phyloP scores from a whole-genome alignment of 2,113 vertebrate genomes.

The Desmodus rotundus region DNA sequence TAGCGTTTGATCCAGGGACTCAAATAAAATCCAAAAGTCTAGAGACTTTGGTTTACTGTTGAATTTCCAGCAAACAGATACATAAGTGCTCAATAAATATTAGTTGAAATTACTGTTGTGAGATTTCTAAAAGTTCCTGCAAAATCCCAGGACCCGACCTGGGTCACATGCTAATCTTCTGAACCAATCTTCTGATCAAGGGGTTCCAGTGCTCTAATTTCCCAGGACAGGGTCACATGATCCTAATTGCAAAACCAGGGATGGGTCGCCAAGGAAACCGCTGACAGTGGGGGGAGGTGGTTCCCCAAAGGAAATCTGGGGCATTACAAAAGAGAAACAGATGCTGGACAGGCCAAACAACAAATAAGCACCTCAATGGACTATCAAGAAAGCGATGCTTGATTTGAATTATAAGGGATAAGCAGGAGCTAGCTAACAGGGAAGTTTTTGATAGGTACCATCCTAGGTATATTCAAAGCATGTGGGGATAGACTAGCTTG shows the following conservation, averaged over 20 bases:
- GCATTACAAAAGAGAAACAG: not conserved
- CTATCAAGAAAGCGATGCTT: not conserved
- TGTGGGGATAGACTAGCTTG: not conserved
- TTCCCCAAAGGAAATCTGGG: not conserved
- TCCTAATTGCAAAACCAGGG: not conserved
- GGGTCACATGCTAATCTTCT: not conserved
- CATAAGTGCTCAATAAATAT: not conserved
- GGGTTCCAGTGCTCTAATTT: not conserved
- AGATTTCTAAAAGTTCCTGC: not conserved
- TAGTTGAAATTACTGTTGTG: not conserved
- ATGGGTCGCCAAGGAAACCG: not conserved
- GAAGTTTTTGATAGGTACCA: not conserved
- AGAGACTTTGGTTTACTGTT: not conserved
- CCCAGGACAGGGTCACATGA: not conserved
- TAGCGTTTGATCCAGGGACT: not conserved
- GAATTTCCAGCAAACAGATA: not conserved
- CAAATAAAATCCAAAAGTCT: not conserved
- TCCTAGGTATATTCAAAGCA: conserved; percentile 10
- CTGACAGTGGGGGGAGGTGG: not conserved
- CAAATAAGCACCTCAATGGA: not conserved
- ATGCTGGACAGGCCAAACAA: not conserved
- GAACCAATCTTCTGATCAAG: not conserved
- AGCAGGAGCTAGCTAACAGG: not conserved
- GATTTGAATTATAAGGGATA: not conserved
- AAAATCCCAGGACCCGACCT: not conserved